Percentiles rank a stretch among this genome's conserved stretches.
Evolutionary conservation across 1,140 invertebrate species (phyloP).

Genomic region (Mylabris phalerata): DNA sequence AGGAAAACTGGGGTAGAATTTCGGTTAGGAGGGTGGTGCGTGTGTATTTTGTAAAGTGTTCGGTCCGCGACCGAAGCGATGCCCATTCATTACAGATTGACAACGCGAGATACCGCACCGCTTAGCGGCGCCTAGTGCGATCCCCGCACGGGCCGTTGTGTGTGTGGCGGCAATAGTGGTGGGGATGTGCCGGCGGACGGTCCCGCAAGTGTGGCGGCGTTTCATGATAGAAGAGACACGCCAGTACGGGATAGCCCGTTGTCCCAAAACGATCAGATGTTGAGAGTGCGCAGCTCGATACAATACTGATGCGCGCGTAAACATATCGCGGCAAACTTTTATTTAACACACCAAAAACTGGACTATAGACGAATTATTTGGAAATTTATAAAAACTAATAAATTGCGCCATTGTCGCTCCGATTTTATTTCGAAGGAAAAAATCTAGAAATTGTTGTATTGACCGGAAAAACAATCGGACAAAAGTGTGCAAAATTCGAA

Average conservation of each 20-base stretch:
- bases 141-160: constrained; percentile 29
- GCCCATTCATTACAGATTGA: constrained; percentile 20
- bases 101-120: constrained; percentile 16
- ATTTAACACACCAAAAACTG: neutral
- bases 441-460: too few relatives aligned
- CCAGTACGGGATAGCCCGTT: constrained; percentile 46
- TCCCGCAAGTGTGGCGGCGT: constrained; percentile 43
- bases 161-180: constrained; percentile 24
- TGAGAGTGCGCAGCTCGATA: constrained; percentile 38
- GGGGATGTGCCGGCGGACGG: constrained; percentile 23
- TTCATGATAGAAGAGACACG: constrained; percentile 44
- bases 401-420: too few relatives aligned
- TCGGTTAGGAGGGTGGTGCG: too few relatives aligned
- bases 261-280: constrained; percentile 41
- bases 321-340: constrained; percentile 30
- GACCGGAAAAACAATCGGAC: too few relatives aligned
- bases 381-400: too few relatives aligned
- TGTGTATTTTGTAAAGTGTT: too few relatives aligned
- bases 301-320: constrained; percentile 34
- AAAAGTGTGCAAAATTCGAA: constrained; percentile 1
- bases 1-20: too few relatives aligned
- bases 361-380: too few relatives aligned
- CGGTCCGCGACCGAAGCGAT: neutral
- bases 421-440: too few relatives aligned
- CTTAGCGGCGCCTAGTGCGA: constrained; percentile 24